Base-by-base conservation (phyloP, 2,888 invertebrate species). In the Brachypterus glaber region DNA sequence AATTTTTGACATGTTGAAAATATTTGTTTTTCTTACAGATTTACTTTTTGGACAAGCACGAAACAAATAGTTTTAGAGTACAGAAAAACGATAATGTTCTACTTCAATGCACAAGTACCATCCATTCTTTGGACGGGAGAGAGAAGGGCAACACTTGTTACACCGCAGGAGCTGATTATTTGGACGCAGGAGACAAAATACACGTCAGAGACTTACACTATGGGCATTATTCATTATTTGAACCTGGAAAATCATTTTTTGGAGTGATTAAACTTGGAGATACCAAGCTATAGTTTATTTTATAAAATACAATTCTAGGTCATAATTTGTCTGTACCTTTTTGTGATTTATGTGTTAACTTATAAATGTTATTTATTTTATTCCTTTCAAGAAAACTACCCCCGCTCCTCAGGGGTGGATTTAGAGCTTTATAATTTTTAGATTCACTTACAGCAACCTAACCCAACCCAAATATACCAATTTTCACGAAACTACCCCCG, bases 211-310 rank as follows among this genome's bases (percentile, higher is more conserved):
- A 88, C 53, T 73, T 85, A 1, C 76, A 76, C 11, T 75, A 77
- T 9, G 72, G 75, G 32, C 64, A 80, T 33, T 79, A 77, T 57
- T 77, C 80, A 0, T 63, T 82, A 31, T 80, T 83, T 67, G 75
- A 80, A 52, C 72, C 74, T 1, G 82, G 82, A 47, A 85, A 85
- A 59, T 86, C 85, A 52, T 88, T 85, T 68, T 85, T 87, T 50
- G 88, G 87, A 21, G 69, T 84, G n/a, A 72, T 84, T 35, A 84
- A 82, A 62, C 64, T 83, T n/a, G 77, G 76, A 11, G 78, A 79
- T 49, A 42, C 59, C 17, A 63, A 56, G n/a, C n/a, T n/a, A n/a
- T n/a, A n/a, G n/a, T n/a, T n/a, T n/a, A n/a, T n/a, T n/a, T n/a
- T n/a, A n/a, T n/a, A n/a, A n/a, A n/a, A n/a, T n/a, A n/a, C n/a